Conservation (phyloP, 2,797 vertebrate genomes). For the Bovichtus variegatus region DNA sequence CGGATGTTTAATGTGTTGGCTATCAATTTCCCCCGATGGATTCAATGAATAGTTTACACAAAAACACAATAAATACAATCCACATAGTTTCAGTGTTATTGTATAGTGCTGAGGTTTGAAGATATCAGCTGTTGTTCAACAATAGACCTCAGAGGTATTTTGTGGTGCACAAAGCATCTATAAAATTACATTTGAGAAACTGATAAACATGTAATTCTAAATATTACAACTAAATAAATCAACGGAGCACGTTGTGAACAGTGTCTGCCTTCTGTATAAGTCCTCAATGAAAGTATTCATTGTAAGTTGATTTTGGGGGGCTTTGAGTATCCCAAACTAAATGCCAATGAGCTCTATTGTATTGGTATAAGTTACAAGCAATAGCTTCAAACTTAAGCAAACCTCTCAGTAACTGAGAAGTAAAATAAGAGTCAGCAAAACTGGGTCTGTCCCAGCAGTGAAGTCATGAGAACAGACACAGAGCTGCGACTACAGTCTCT, state of each 20-base stretch:
- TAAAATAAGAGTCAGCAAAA: conserved; percentile 57
- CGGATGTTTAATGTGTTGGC: neutral
- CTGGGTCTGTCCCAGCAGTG: conserved; percentile 56
- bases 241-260: neutral
- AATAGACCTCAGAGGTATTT: neutral
- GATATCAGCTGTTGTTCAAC: neutral
- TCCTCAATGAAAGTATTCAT: neutral
- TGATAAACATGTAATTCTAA: neutral
- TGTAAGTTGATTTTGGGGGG: neutral
- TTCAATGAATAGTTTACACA: conserved; percentile 8
- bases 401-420: conserved; percentile 15
- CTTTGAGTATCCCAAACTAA: conserved; percentile 13
- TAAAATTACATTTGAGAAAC: conserved; percentile 4
- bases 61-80: conserved; percentile 17
- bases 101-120: conserved; percentile 4
- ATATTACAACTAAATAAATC: neutral
- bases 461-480: conserved; percentile 77
- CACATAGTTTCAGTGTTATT: conserved; percentile 3
- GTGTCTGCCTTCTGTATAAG: neutral
- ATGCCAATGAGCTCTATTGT: conserved; percentile 3
- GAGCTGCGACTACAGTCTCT: conserved; percentile 51
- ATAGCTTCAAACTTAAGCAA: conserved; percentile 25
- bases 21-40: conserved; percentile 10
- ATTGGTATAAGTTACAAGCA: neutral
- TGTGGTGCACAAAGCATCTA: conserved; percentile 13